Percentiles rank a stretch among this genome's conserved stretches.
Conservation (phyloP, 2,888 invertebrate genomes). For the Cephonodes hylas region DNA sequence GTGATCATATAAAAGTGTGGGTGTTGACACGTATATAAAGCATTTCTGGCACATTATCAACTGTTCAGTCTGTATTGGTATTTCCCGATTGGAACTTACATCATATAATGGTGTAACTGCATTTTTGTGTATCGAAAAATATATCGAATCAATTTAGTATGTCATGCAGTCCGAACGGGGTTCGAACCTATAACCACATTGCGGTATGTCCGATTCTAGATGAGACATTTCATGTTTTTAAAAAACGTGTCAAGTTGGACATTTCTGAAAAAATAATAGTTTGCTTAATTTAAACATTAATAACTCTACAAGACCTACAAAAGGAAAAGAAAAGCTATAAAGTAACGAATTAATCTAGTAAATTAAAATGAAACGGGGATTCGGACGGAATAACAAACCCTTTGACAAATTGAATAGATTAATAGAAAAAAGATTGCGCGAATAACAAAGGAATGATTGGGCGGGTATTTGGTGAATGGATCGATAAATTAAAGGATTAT, state of each 20-base stretch:
- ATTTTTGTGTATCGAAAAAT: too few relatives aligned
- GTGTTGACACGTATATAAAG: too few relatives aligned
- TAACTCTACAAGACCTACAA: background rate
- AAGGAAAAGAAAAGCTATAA: background rate
- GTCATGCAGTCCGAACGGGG: too few relatives aligned
- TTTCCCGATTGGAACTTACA: too few relatives aligned
- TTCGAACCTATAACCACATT: too few relatives aligned
- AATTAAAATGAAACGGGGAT: background rate
- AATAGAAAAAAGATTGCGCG: slow-evolving; percentile 5
- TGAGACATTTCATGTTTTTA: too few relatives aligned
- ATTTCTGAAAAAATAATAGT: too few relatives aligned
- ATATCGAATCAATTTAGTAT: too few relatives aligned
- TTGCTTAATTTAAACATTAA: background rate
- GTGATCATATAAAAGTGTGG: background rate
- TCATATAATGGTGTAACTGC: too few relatives aligned
- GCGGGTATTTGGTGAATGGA: background rate
- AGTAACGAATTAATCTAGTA: background rate
- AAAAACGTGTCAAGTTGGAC: too few relatives aligned
- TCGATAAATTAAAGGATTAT: slow-evolving; percentile 6
- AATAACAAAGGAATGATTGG: background rate
- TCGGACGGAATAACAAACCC: background rate
- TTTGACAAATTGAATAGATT: background rate
- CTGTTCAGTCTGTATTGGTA: too few relatives aligned
- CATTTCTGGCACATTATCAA: background rate
- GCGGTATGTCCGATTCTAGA: too few relatives aligned